Evolutionary conservation across 1,140 invertebrate genomes (phyloP).

Genomic region (Drosophila equinoxialis): DNA sequence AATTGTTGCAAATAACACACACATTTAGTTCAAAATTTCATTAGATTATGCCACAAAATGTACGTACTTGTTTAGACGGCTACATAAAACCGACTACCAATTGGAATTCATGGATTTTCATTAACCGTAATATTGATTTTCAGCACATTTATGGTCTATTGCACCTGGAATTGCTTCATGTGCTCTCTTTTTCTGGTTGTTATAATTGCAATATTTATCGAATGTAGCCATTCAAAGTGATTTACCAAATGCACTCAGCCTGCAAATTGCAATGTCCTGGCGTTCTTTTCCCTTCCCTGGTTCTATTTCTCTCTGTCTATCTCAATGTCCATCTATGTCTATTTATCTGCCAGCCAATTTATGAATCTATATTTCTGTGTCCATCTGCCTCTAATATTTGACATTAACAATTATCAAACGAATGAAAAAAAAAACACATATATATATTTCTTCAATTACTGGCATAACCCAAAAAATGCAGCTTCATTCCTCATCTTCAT

Average conservation of each 20-base stretch:
- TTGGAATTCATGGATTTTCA: neutral
- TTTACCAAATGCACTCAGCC: slow-evolving; percentile 1
- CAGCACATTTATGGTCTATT: slow-evolving; percentile 7
- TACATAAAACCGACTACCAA: neutral
- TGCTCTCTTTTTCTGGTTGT: slow-evolving; percentile 2
- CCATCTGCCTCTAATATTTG: slow-evolving; percentile 6
- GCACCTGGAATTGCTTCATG: neutral
- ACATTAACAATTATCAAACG: slow-evolving; percentile 5
- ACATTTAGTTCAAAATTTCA: neutral
- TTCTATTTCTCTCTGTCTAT: neutral
- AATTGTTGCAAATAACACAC: too few species aligned
- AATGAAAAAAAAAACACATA: too few species aligned
- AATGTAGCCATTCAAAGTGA: slow-evolving; percentile 3
- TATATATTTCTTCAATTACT: slow-evolving; percentile 1
- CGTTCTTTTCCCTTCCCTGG: neutral
- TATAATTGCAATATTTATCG: slow-evolving; percentile 14
- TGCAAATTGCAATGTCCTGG: neutral
- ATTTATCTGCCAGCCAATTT: neutral
- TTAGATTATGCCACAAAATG: neutral
- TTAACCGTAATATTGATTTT: neutral
- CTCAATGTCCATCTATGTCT: neutral
- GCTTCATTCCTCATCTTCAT: slow-evolving; percentile 28
- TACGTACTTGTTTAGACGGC: neutral
- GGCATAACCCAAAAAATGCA: slow-evolving; percentile 11
- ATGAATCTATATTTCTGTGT: neutral